phyloP scores from a whole-genome alignment of 1,140 invertebrate species.

The Aphelenchoides fujianensis region DNA sequence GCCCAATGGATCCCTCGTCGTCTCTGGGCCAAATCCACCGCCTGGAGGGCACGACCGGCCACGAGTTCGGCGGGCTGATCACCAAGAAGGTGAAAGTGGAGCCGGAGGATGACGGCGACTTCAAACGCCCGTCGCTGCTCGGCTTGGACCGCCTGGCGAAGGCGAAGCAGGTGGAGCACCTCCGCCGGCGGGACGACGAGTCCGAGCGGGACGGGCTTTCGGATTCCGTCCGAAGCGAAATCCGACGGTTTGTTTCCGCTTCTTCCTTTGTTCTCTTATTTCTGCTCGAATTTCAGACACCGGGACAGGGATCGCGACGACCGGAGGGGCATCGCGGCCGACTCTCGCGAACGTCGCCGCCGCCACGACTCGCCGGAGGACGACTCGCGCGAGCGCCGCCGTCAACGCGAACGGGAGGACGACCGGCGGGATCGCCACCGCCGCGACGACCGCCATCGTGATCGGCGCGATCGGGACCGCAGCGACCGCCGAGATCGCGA shows the following conservation, averaged over 20 bases:
- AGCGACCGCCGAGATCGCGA: constrained; percentile 48
- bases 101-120: constrained; percentile 68
- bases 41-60: constrained; percentile 75
- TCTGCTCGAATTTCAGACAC: constrained; percentile 63
- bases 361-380: constrained; percentile 52
- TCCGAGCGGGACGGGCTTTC: constrained; percentile 38
- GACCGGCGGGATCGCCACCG: constrained; percentile 55
- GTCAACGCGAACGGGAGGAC: constrained; percentile 25
- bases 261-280: constrained; percentile 16
- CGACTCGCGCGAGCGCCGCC: constrained; percentile 44
- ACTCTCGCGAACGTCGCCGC: constrained; percentile 21
- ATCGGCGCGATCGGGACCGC: too few relatives aligned
- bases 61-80: constrained; percentile 75
- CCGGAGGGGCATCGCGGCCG: constrained; percentile 41
- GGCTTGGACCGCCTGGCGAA: constrained; percentile 81
- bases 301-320: constrained; percentile 71
- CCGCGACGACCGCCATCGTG: constrained; percentile 59
- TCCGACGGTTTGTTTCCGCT: constrained; percentile 34
- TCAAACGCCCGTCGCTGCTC: constrained; percentile 74
- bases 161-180: constrained; percentile 52
- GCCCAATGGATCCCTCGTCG: constrained; percentile 5
- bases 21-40: constrained; percentile 68
- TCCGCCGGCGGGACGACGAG: constrained; percentile 32
- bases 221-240: constrained; percentile 40
- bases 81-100: constrained; percentile 71